Conservation (phyloP, 2,797 vertebrate genomes). For the Pterois miles region DNA sequence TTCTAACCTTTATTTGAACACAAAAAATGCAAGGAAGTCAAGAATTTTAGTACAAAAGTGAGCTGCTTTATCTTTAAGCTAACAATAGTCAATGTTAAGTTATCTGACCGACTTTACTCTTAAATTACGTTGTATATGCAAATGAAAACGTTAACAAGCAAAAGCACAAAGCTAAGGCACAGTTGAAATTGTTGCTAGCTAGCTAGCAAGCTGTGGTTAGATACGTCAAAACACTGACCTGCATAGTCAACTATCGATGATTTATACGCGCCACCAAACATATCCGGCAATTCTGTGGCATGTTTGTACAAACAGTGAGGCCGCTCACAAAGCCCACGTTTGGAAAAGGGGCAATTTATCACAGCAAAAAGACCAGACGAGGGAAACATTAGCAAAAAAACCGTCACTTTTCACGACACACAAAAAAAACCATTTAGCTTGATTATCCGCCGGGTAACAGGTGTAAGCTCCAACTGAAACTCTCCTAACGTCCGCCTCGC, state of each 20-base stretch:
- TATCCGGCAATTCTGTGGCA: constrained; percentile 22
- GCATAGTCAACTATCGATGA: constrained; percentile 23
- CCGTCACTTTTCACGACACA: background rate
- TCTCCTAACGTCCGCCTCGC: background rate
- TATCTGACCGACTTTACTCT: background rate
- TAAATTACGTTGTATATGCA: background rate
- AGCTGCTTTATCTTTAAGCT: background rate
- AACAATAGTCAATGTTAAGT: background rate
- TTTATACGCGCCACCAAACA: background rate
- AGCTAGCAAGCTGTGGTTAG: background rate
- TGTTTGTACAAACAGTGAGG: constrained; percentile 84
- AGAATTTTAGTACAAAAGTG: background rate
- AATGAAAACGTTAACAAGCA: background rate
- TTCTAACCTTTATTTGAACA: background rate
- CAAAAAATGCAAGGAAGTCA: background rate
- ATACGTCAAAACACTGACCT: constrained; percentile 49
- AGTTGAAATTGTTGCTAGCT: background rate
- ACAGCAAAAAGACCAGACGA: constrained; percentile 75
- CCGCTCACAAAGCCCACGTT: constrained; percentile 70
- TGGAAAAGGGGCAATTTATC: constrained; percentile 68
- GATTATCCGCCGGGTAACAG: background rate
- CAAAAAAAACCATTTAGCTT: background rate
- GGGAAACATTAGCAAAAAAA: constrained; percentile 79
- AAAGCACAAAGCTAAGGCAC: background rate
- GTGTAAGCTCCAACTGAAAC: background rate